A percentile compares a stretch with the other conserved stretches of the same genome.
Evolutionary conservation across 2,888 invertebrate genomes (phyloP).

Genomic region (Tetragonula carbonaria): DNA sequence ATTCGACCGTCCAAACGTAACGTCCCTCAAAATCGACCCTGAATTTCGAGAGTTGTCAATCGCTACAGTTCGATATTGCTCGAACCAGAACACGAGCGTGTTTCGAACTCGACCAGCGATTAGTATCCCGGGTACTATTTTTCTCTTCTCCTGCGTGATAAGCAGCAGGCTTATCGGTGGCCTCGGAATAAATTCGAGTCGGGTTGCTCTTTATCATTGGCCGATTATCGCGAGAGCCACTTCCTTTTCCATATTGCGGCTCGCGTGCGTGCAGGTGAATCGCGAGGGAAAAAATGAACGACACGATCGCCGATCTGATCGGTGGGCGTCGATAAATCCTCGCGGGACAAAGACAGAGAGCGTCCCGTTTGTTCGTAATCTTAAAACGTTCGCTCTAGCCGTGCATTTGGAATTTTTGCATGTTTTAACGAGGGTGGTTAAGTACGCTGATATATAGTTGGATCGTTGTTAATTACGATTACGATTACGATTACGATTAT

Average conservation of each 20-base stretch:
- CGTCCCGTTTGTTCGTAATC: background rate
- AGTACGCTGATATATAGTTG: no score
- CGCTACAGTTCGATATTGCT: background rate
- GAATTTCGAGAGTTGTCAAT: background rate
- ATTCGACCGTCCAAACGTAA: no score
- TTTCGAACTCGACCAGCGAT: conserved; percentile 24
- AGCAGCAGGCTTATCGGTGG: conserved; percentile 50
- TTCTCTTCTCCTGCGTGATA: conserved; percentile 26
- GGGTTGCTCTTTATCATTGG: conserved; percentile 59
- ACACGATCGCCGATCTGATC: conserved; percentile 27
- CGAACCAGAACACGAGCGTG: background rate
- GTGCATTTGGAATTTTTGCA: background rate
- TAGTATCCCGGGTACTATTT: conserved; percentile 35
- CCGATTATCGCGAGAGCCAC: conserved; percentile 62
- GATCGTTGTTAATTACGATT: background rate
- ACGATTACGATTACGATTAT: background rate
- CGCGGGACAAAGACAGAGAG: background rate
- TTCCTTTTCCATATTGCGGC: conserved; percentile 40
- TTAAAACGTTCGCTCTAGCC: background rate
- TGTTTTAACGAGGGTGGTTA: background rate
- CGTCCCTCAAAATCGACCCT: background rate
- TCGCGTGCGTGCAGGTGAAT: conserved; percentile 2
- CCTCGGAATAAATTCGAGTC: conserved; percentile 55
- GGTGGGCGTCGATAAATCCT: background rate
- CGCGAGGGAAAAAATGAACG: conserved; percentile 53